Evolutionary conservation across 2,888 invertebrate species (phyloP).

Genomic region (Rotaria sp.): DNA sequence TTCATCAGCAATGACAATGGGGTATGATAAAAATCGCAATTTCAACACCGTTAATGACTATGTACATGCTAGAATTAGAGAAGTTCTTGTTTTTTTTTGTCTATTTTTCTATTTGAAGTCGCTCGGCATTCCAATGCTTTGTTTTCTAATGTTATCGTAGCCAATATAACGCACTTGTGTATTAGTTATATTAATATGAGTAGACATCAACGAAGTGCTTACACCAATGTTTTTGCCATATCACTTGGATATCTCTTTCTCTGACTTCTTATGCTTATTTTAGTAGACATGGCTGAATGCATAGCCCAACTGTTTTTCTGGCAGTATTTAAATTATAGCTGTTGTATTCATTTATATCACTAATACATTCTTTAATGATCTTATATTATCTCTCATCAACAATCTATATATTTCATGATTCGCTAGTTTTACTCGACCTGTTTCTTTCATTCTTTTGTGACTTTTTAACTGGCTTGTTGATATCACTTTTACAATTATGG

Average conservation of each 20-base stretch:
- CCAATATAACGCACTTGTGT: neutral
- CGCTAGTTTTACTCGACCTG: neutral
- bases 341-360: neutral
- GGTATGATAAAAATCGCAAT: neutral
- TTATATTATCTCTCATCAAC: neutral
- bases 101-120: neutral
- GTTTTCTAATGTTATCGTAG: neutral
- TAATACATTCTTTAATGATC: neutral
- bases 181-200: neutral
- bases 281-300: neutral
- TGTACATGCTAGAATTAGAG: neutral
- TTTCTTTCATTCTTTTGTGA: neutral
- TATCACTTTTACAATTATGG: neutral
- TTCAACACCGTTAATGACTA: neutral
- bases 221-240: neutral
- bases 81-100: neutral
- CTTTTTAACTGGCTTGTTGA: neutral
- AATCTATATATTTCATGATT: neutral
- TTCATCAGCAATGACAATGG: neutral
- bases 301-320: neutral
- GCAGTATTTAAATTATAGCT: neutral
- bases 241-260: constrained; percentile 6
- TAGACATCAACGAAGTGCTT: neutral
- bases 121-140: neutral
- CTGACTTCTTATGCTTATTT: neutral